Evolutionary conservation across 1,140 invertebrate species (phyloP), one percentile per base, ranked within the genome.

Genomic region (Mesaphorura yosii): DNA sequence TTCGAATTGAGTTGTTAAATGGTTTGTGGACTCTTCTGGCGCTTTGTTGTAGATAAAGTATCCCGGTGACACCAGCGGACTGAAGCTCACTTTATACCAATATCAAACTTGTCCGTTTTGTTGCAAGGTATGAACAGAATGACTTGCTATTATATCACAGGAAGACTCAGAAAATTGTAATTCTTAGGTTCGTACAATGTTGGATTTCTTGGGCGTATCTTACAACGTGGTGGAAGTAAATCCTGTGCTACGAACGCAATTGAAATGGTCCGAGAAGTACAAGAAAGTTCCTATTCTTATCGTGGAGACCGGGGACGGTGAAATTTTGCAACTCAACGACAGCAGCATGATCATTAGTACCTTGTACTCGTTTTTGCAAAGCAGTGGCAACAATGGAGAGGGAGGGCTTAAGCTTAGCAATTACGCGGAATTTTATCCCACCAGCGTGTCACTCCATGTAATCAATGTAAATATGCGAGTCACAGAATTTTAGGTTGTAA

Each of bases 81-180:
- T 96, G 41, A 82, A 93, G 62, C 69, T 98, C 17, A 86, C 86
- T 1, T 71, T 98, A 22, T 98, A 85, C 68, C 94, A 98, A 74
- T 98, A 93, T 69, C 86, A 94, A 65, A 94, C 89, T 2, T 98
- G 94, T 70, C 95, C 95, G 27, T 99, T 98, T 71, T 98, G 95
- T 70, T 98, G 92, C 66, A 99, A 98, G 76, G 59, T 62, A 54
- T n/a, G n/a, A n/a, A n/a, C n/a, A n/a, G n/a, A n/a, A n/a, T n/a
- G n/a, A n/a, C n/a, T 47, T 7, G 38, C 25, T 20, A 28, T 34
- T 49, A 0, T 28, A 69, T 59, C 4, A 26, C 22, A 2, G n/a
- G 7, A 20, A 10, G 7, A 42, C 22, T 42, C 22, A 6, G 7
- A 20, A 42, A 4, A 27, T 47, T 26, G n/a, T 39, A 22, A 48